A percentile compares a stretch with the other conserved stretches of the same genome.
Evolutionary conservation across 2,888 invertebrate species (phyloP).

Genomic region (Halocaridina rubra): DNA sequence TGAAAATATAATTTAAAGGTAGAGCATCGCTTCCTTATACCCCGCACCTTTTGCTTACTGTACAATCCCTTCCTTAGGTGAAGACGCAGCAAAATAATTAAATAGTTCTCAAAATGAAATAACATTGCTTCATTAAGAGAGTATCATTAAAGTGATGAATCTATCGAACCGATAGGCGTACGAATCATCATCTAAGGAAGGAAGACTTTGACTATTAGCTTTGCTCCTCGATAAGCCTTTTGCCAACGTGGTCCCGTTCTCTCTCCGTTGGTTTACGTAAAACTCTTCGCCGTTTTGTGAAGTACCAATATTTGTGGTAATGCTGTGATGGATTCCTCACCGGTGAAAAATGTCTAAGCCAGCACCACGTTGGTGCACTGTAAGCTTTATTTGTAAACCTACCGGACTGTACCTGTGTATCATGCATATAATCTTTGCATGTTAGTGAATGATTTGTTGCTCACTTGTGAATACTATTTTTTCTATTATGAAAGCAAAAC

Average conservation of each 20-base stretch:
- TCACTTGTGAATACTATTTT: conserved; percentile 61
- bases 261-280: too few species aligned
- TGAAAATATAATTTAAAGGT: conserved; percentile 45
- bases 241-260: conserved; percentile 23
- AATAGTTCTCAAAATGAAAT: neutral
- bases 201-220: conserved; percentile 11
- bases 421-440: conserved; percentile 45
- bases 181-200: conserved; percentile 5
- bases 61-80: conserved; percentile 25
- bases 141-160: conserved; percentile 15
- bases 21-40: conserved; percentile 41
- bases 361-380: conserved; percentile 24
- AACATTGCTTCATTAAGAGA: neutral
- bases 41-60: conserved; percentile 45
- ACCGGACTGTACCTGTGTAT: conserved; percentile 49
- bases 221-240: neutral
- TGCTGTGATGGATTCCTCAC: neutral
- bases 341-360: neutral
- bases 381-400: conserved; percentile 47
- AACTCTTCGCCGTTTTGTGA: too few species aligned
- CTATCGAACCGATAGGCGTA: too few species aligned
- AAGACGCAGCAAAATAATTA: neutral
- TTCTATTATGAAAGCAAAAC: conserved; percentile 35
- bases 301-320: too few species aligned
- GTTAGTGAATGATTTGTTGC: conserved; percentile 52